These are phyloP conservation scores for Micromesistius poutassou DNA, from an alignment of 2,797 vertebrate genomes.

Conservation along the genomic window DNA sequence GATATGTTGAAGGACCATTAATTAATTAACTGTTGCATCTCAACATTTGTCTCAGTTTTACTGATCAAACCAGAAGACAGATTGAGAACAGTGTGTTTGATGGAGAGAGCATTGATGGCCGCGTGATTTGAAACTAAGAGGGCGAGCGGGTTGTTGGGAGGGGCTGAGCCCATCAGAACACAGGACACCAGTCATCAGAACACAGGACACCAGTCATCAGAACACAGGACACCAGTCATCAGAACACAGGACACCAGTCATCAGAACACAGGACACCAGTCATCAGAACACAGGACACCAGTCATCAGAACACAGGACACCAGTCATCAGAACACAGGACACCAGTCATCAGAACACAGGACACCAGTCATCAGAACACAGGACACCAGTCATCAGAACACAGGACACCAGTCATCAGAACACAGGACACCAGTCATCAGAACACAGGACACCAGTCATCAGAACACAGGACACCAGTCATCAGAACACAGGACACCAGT, in stretches of 20 bases:
- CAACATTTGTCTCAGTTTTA: constrained; percentile 38
- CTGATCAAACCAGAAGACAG: background rate
- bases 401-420: constrained; percentile 19
- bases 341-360: constrained; percentile 23
- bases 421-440: constrained; percentile 13
- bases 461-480: constrained; percentile 21
- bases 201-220: constrained; percentile 13
- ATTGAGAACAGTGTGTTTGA: constrained; percentile 4
- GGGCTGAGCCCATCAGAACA: constrained; percentile 22
- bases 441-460: constrained; percentile 19
- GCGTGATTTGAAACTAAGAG: constrained; percentile 1
- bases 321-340: constrained; percentile 21
- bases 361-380: constrained; percentile 19
- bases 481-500: constrained; percentile 22
- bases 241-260: constrained; percentile 21
- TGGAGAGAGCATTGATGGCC: constrained; percentile 1
- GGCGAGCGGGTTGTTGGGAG: background rate
- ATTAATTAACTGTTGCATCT: constrained; percentile 23
- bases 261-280: constrained; percentile 22
- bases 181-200: constrained; percentile 19
- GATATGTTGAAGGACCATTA: constrained; percentile 10
- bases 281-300: constrained; percentile 20
- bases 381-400: constrained; percentile 21
- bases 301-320: constrained; percentile 20
- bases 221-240: constrained; percentile 19